Base-by-base conservation (phyloP, 2,888 invertebrate species). In the Adelognathus sp. region DNA sequence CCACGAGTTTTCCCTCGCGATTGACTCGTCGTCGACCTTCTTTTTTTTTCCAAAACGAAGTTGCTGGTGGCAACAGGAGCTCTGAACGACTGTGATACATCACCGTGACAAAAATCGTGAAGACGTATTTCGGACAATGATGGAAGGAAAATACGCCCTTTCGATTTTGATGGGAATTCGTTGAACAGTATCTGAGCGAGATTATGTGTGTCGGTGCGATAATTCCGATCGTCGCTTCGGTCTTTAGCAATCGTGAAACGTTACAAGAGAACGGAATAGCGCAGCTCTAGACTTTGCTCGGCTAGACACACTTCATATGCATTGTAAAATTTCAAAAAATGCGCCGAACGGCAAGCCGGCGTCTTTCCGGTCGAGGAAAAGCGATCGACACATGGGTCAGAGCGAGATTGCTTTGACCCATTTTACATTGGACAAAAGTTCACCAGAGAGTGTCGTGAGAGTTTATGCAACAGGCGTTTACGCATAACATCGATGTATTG, bases 401-500 rank as follows among this genome's bases (percentile, higher is more conserved):
- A 39, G 39, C 39, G n/a, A 5, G 39, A 39, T 39, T 39, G 39
- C 39, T 41, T 36, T 24, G 41, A 27, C 60, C 16, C 18, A 41
- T 31, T 64, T 64, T 64, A 31, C 21, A 6, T n/a, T 6, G 14
- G 46, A 63, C 33, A 33, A 64, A 21, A 64, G 50, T 52, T 50
- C 21, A 27, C 36, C 9, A 36, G 50, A 24, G 64, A 50, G 21
- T 6, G n/a, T 14, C 50, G 54, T 58, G 58, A 46, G 60, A 52
- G 52, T 39, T 14, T 31, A 18, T 64, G n/a, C n/a, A n/a, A 18
- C 24, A 27, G 39, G 18, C 31, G 70, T 58, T n/a, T 50, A 70
- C 70, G 69, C 70, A 74, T 56, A 70, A 66, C 70, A 60, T 63
- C 69, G 39, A 14, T 54, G 64, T 71, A 52, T 76, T 71, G 50